phyloP scores from a whole-genome alignment of 2,113 vertebrate species.

The Cynocephalus volans region DNA sequence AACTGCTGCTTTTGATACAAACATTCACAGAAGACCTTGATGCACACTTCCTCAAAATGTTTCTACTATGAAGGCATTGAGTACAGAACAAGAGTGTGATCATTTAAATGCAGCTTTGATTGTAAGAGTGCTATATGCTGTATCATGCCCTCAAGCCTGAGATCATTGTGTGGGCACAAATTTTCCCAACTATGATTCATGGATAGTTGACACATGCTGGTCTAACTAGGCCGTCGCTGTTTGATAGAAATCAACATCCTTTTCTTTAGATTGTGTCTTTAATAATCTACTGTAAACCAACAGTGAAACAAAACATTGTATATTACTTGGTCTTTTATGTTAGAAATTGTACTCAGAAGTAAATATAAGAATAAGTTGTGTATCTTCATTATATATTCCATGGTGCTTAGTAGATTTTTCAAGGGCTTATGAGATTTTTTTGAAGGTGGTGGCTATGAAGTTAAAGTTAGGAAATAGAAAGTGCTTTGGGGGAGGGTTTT shows the following conservation, averaged over 20 bases:
- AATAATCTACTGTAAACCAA: slow-evolving; percentile 49
- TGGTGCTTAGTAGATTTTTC: slow-evolving; percentile 66
- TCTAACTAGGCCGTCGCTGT: slow-evolving; percentile 49
- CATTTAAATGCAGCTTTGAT: slow-evolving; percentile 50
- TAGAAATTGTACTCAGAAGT: slow-evolving; percentile 58
- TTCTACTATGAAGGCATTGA: slow-evolving; percentile 56
- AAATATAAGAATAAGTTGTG: slow-evolving; percentile 47
- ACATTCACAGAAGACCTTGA: slow-evolving; percentile 50
- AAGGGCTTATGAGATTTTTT: slow-evolving; percentile 42
- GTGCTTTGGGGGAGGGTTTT: slow-evolving; percentile 62
- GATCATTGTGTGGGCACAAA: slow-evolving; percentile 41
- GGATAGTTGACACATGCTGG: slow-evolving; percentile 47
- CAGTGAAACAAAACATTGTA: slow-evolving; percentile 57
- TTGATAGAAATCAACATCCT: slow-evolving; percentile 66
- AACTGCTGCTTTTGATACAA: slow-evolving; percentile 33
- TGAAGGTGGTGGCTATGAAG: slow-evolving; percentile 62
- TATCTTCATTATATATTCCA: slow-evolving; percentile 64
- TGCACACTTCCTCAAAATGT: slow-evolving; percentile 63
- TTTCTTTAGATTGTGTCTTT: slow-evolving; percentile 72
- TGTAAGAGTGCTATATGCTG: slow-evolving; percentile 25
- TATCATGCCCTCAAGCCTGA: slow-evolving; percentile 57
- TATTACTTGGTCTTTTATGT: slow-evolving; percentile 52
- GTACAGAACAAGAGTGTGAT: slow-evolving; percentile 16
- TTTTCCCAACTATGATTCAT: slow-evolving; percentile 15
- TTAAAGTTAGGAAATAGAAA: slow-evolving; percentile 65